Evolutionary conservation across 2,888 invertebrate genomes (phyloP), one percentile per base, ranked within the genome.

Genomic region (Drosophila mimica): DNA sequence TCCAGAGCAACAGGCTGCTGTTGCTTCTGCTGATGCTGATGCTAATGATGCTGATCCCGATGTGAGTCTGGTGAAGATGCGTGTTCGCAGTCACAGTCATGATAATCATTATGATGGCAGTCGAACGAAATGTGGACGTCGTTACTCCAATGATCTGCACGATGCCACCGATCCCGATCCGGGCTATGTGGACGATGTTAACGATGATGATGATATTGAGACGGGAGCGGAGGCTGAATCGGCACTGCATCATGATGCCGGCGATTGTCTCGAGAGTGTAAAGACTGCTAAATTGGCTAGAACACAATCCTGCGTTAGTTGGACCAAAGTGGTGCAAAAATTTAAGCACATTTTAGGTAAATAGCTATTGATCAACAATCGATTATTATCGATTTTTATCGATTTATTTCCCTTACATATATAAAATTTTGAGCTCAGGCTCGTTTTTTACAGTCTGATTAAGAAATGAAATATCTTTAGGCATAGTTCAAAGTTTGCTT

Each of bases 291-390:
- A 86, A 65, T 65, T 77, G 70, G 68, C 83, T 70, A 74, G 83
- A 75, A 89, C 92, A 54, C 90, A 90, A 68, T 89, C 92, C 73
- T 93, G 93, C 83, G 91, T 93, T 74, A 93, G 92, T 83, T 93
- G 93, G 92, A 92, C 90, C 54, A 92, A 92, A 88, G 90, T 92
- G 65, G 77, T 92, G 75, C 91, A 92, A 74, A 92, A 91, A 67
- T 92, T 92, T 71, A 92, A 91, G 79, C 86, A 89, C 61, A 92
- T 92, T 34, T 68, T 91, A 89, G 91, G 91, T 92, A 91, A 91
- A 71, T 68, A 52, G 11, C 25, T 6, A 40, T 34, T n/a, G 9
- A 30, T 73, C 46, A 38, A 28, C 46, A 15, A 33, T 36, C 46
- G 72, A 56, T 57, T 30, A 20, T 15, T 20, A 38, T 56, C 38